Conservation (phyloP, 92 coral and sea anemone species). For the Epizoanthus illoricatus region DNA sequence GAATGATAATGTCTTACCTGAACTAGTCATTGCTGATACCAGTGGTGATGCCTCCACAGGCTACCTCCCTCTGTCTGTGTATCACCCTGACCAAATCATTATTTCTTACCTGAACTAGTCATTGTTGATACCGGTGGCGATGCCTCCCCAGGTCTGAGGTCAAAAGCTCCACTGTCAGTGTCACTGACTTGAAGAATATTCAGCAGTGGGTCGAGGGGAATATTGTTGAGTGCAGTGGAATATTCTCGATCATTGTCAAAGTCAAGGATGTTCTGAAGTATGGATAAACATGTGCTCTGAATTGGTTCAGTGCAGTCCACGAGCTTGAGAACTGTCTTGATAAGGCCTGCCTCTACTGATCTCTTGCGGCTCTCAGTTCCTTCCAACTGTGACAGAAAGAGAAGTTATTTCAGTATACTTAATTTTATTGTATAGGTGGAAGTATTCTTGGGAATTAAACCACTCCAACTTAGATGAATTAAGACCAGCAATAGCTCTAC, state of each 20-base stretch:
- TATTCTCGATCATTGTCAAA: constrained; percentile 92
- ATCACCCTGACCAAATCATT: too few species aligned
- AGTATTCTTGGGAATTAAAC: not conserved
- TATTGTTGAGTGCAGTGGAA: constrained; percentile 84
- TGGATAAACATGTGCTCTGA: constrained; percentile 91
- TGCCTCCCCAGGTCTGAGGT: constrained; percentile 71
- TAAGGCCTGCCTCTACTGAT: constrained; percentile 95
- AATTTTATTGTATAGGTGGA: not conserved
- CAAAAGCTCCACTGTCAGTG: constrained; percentile 83
- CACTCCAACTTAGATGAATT: not conserved
- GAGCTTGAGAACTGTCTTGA: constrained; percentile 87
- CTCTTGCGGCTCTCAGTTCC: constrained; percentile 97
- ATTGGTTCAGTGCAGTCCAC: constrained; percentile 91
- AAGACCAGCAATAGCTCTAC: not conserved
- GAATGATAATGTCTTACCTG: too few species aligned
- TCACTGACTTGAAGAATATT: constrained; percentile 82
- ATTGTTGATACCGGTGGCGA: constrained; percentile 58
- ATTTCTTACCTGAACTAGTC: too few species aligned
- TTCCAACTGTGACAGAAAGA: constrained; percentile 66
- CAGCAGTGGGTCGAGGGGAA: constrained; percentile 87
- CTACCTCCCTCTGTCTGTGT: too few species aligned
- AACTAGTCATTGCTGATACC: too few species aligned
- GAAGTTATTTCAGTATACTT: not conserved
- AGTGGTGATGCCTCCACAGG: not conserved
- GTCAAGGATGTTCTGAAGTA: constrained; percentile 90